Base-by-base conservation (phyloP, 2,113 vertebrate species). In the Carassius gibelio region DNA sequence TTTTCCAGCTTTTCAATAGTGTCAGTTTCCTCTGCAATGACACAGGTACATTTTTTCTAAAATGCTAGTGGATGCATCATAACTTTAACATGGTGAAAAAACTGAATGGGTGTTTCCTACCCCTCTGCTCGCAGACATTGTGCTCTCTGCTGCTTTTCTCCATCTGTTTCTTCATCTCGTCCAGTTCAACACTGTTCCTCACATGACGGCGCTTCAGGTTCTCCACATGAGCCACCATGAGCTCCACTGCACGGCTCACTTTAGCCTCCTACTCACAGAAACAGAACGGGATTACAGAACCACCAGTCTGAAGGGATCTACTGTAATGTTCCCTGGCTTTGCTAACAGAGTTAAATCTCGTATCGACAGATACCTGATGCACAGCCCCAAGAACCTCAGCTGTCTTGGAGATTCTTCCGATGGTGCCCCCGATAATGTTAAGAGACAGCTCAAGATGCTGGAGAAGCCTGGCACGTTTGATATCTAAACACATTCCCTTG, bases 221-320 rank as follows among this genome's bases (percentile, higher is more conserved):
- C 91, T 96, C 95, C 91, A 97, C 94, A 0, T 97, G 96, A 86
- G 95, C 93, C 15, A 96, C 93, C 96, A 96, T 96, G 88, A 97
- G 93, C 87, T 96, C 95, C 0, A 96, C 93, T 0, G 95, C 95
- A 3, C 91, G 90, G 88, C 94, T 96, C 91, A 96, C 91, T 71
- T 95, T 92, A 0, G 94, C 96, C 92, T 97, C 96, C 96, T 97
- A 14, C 2, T 42, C 42, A 2, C 50, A 87, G 0, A 34, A 1
- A 52, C 13, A 42, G 34, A 59, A 36, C 6, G 4, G 6, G 55
- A 57, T 36, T 78, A 72, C n/a, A 45, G 9, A 72, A n/a, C 69
- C 38, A 10, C 48, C 48, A 55, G 34, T 26, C 17, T 55, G 34
- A 38, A n/a, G 15, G 38, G 36, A 45, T 45, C 23, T 14, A 38